phyloP scores from a whole-genome alignment of 2,113 vertebrate genomes.

The Picathartes gymnocephalus region DNA sequence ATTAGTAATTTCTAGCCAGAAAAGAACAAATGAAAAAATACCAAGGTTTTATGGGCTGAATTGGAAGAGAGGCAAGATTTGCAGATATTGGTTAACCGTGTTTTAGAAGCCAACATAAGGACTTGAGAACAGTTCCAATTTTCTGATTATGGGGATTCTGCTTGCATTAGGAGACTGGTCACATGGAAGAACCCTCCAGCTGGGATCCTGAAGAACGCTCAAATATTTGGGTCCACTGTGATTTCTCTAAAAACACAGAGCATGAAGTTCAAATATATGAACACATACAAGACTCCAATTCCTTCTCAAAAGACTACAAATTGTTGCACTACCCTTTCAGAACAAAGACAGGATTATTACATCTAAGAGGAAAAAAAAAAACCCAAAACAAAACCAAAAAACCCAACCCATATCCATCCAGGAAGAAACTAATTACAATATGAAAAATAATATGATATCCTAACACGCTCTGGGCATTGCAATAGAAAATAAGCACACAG shows the following conservation, averaged over 20 bases:
- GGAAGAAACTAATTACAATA: not conserved
- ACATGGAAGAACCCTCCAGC: not conserved
- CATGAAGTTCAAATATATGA: not conserved
- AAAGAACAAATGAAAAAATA: not conserved
- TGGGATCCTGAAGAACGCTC: not conserved
- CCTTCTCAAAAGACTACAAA: not conserved
- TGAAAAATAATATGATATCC: not conserved
- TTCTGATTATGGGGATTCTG: not conserved
- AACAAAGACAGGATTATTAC: not conserved
- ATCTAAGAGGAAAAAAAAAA: not conserved
- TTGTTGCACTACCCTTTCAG: not conserved
- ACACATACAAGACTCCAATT: not conserved
- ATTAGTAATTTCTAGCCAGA: not conserved
- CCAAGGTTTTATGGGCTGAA: not conserved
- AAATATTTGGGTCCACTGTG: not conserved
- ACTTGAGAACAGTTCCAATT: not conserved
- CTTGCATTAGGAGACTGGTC: not conserved
- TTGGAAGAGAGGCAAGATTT: not conserved
- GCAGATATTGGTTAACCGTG: not conserved
- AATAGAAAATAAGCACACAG: not conserved
- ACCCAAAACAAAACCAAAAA: too few species aligned
- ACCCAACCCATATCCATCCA: not conserved
- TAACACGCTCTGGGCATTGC: not conserved
- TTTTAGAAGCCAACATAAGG: not conserved
- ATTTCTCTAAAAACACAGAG: not conserved